Percentiles rank a stretch among this genome's conserved stretches.
phyloP scores from a whole-genome alignment of 2,113 vertebrate genomes.

The Odocoileus hemionus region DNA sequence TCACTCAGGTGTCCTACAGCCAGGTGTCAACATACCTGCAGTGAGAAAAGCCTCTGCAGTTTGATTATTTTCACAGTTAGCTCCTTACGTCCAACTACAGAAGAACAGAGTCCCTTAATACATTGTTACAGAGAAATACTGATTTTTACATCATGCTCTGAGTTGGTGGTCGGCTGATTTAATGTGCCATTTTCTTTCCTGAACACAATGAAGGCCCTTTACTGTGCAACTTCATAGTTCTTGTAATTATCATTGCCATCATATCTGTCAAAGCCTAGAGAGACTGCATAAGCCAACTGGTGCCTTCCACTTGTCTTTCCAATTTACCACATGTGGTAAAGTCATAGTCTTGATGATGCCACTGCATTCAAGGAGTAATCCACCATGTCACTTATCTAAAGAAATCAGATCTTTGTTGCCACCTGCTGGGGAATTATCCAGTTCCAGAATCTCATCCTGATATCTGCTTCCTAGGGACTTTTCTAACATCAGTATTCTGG shows the following conservation, averaged over 20 bases:
- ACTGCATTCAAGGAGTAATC: background rate
- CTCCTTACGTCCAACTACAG: background rate
- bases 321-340: background rate
- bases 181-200: background rate
- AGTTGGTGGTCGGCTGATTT: background rate
- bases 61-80: background rate
- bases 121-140: background rate
- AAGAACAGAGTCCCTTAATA: background rate
- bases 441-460: background rate
- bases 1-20: background rate
- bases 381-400: background rate
- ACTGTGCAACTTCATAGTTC: background rate
- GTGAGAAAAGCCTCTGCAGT: background rate
- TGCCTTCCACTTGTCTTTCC: background rate
- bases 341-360: background rate
- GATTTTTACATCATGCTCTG: background rate
- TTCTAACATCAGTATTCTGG: background rate
- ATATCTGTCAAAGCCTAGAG: background rate
- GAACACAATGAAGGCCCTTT: background rate
- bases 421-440: slow-evolving; percentile 31
- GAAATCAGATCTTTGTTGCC: slow-evolving; percentile 52
- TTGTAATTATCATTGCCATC: background rate
- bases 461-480: background rate
- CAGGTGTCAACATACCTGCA: background rate
- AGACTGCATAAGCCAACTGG: background rate